phyloP scores from a whole-genome alignment of 1,140 invertebrate genomes.

The Littorina saxatilis region DNA sequence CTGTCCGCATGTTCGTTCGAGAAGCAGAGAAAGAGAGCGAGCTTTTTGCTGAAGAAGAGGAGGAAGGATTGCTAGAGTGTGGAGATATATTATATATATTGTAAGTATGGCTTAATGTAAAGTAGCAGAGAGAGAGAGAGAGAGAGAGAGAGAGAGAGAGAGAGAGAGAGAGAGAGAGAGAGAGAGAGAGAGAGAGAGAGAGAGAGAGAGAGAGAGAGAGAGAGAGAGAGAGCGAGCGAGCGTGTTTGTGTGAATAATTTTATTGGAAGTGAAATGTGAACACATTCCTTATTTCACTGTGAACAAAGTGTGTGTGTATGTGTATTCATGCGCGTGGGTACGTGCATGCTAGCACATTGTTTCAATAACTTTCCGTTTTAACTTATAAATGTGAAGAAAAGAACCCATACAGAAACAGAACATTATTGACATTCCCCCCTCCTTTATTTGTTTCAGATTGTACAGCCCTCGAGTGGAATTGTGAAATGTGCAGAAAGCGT shows the following conservation, averaged over 20 bases:
- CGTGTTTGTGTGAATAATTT: not conserved
- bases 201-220: not conserved
- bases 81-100: not conserved
- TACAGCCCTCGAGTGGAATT: not conserved
- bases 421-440: no score
- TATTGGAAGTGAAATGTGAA: not conserved
- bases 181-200: not conserved
- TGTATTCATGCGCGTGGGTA: not conserved
- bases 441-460: not conserved
- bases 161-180: not conserved
- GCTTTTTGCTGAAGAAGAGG: slow-evolving; percentile 17
- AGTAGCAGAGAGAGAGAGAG: not conserved
- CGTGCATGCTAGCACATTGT: not conserved
- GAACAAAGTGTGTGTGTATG: not conserved
- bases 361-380: not conserved
- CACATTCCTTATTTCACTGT: not conserved
- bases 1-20: slow-evolving; percentile 22
- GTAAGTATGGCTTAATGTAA: not conserved
- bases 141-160: slow-evolving; percentile 26
- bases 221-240: slow-evolving; percentile 14
- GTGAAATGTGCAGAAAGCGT: slow-evolving; percentile 16
- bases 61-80: slow-evolving; percentile 12
- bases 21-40: slow-evolving; percentile 32
- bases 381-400: no score
- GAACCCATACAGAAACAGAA: no score